A percentile compares a stretch with the other conserved stretches of the same genome.
Conservation (phyloP, 2,113 vertebrate species). For the Fregata magnificens region DNA sequence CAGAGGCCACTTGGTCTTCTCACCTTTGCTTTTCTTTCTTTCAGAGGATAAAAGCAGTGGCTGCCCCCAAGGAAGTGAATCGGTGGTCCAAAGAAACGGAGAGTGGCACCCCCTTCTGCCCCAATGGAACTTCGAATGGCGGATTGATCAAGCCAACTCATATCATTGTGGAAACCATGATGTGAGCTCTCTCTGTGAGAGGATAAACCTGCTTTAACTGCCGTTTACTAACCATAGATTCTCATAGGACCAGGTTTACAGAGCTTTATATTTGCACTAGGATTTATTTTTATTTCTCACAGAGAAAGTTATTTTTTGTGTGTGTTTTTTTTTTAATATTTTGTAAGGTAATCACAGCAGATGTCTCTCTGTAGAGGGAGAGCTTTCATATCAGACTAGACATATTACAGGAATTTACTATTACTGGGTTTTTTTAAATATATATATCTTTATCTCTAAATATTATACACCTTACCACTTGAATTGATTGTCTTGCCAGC, state of each 20-base stretch:
- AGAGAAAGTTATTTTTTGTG: conserved; percentile 79
- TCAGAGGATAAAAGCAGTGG: conserved; percentile 92
- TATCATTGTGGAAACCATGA: conserved; percentile 97
- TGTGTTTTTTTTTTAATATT: conserved; percentile 71
- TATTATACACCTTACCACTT: conserved; percentile 71
- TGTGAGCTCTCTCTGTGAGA: conserved; percentile 91
- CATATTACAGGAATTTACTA: conserved; percentile 79
- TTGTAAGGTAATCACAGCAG: conserved; percentile 75
- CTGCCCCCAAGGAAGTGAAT: conserved; percentile 86
- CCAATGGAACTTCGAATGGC: conserved; percentile 76
- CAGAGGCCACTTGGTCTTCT: not conserved
- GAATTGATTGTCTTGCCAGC: conserved; percentile 77
- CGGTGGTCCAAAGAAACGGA: conserved; percentile 75
- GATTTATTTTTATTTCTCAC: conserved; percentile 83
- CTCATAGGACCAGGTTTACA: conserved; percentile 94
- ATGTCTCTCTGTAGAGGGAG: conserved; percentile 65
- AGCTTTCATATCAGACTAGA: conserved; percentile 77
- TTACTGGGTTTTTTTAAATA: conserved; percentile 61
- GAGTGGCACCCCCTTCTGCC: conserved; percentile 68
- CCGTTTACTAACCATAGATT: conserved; percentile 92
- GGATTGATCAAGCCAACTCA: conserved; percentile 89
- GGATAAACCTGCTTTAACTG: conserved; percentile 83
- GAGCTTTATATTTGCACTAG: conserved; percentile 90
- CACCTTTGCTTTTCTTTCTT: not conserved
- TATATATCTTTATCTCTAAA: conserved; percentile 70